Evolutionary conservation across 2,888 invertebrate genomes (phyloP), one percentile per base, ranked within the genome.

Genomic region (Allolobophora icterica): DNA sequence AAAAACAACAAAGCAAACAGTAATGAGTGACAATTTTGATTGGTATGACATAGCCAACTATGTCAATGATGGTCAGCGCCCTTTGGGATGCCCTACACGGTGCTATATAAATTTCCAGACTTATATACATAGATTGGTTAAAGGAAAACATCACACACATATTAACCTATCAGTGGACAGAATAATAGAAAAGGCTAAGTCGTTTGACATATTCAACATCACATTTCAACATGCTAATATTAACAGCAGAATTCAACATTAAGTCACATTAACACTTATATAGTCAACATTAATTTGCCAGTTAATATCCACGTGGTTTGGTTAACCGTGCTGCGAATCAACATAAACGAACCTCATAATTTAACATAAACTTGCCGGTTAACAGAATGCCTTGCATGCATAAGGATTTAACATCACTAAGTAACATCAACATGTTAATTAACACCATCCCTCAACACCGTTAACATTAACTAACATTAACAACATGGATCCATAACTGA

Each of bases 171-270:
- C 11, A 71, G n/a, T 71, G 30, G 71, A 71, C 71, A 71, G 71
- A 30, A 71, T 71, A 30, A n/a, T 71, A 71, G n/a, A 30, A 71
- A 71, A 71, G n/a, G 71, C n/a, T 71, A 71, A 71, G n/a, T 71
- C 13, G 11, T n/a, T n/a, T 71, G 71, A 71, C 71, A 71, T 71
- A 71, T 71, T 71, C 71, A 71, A 71, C 71, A 71, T 71, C 71
- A 71, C 71, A 71, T n/a, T 71, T 71, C n/a, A 71, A 71, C 71
- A 71, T 71, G 71, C 71, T 71, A 71, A 71, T n/a, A 71, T 71
- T 71, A 71, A 71, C 71, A 71, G 71, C 71, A 71, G 71, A 71
- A 71, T 71, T 71, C 71, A 71, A 71, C n/a, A 71, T 71, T 71
- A 71, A 71, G 71, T n/a, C 71, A 71, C 71, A 71, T 71, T 71